Percentiles rank a stretch among this genome's conserved stretches.
These are phyloP conservation scores for Lasioglossum leucozonium DNA, from an alignment of 2,888 invertebrate species.

Conservation along the genomic window DNA sequence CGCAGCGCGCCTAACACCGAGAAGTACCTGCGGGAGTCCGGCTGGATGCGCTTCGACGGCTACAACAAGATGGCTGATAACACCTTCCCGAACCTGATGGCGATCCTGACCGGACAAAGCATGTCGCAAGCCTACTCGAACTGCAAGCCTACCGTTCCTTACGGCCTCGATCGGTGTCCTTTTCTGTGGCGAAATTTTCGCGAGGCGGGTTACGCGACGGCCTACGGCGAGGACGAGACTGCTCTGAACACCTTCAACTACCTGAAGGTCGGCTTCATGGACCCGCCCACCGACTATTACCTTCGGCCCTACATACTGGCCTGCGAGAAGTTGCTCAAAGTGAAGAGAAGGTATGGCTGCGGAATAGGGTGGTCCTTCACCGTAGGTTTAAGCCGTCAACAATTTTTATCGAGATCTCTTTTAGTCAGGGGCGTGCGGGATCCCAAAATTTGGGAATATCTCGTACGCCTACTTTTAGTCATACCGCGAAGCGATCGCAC, in stretches of 20 bases:
- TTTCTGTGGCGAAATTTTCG: constrained; percentile 92
- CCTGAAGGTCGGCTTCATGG: constrained; percentile 89
- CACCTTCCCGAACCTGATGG: constrained; percentile 95
- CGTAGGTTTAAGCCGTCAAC: background rate
- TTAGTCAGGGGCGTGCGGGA: background rate
- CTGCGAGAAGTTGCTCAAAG: constrained; percentile 86
- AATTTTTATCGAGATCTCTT: background rate
- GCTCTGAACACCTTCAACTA: constrained; percentile 91
- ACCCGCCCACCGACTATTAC: constrained; percentile 93
- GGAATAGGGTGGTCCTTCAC: background rate
- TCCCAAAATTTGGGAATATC: too few relatives aligned
- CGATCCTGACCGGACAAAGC: constrained; percentile 90
- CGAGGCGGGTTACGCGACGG: constrained; percentile 90
- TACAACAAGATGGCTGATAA: constrained; percentile 94
- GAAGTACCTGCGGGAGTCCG: constrained; percentile 88
- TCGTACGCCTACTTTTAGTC: too few relatives aligned
- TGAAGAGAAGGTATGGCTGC: constrained; percentile 75
- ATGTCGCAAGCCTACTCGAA: constrained; percentile 85
- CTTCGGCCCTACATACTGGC: constrained; percentile 90
- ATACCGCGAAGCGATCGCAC: too few relatives aligned
- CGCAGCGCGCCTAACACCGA: constrained; percentile 91
- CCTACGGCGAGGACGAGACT: constrained; percentile 92
- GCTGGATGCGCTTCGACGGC: constrained; percentile 90
- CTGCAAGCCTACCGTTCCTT: constrained; percentile 85
- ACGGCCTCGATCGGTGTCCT: constrained; percentile 89